A percentile compares a stretch with the other conserved stretches of the same genome.
Evolutionary conservation across 2,888 invertebrate genomes (phyloP).

Genomic region (Leptogaster cylindrica): DNA sequence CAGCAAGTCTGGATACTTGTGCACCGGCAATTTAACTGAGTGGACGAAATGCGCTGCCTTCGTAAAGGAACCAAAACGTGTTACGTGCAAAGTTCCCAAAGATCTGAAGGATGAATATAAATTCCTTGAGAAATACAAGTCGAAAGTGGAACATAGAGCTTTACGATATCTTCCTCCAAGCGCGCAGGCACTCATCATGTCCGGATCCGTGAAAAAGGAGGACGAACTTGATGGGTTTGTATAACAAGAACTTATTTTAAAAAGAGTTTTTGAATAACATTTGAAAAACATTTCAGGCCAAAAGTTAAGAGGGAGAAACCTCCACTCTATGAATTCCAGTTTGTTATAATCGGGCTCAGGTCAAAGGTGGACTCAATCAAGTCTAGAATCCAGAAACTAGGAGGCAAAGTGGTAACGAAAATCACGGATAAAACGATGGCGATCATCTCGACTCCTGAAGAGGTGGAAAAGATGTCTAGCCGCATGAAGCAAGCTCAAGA

Average conservation of each 20-base stretch:
- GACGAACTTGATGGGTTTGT: slow-evolving; percentile 60
- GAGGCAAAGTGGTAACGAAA: slow-evolving; percentile 75
- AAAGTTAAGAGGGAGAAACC: slow-evolving; percentile 71
- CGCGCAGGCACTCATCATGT: slow-evolving; percentile 53
- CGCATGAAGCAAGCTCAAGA: slow-evolving; percentile 72
- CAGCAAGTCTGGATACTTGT: slow-evolving; percentile 80
- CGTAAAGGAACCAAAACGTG: slow-evolving; percentile 75
- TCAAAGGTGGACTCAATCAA: slow-evolving; percentile 69
- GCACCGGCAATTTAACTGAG: slow-evolving; percentile 74
- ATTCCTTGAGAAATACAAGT: slow-evolving; percentile 70
- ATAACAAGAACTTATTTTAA: slow-evolving; percentile 11
- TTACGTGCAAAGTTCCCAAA: slow-evolving; percentile 72
- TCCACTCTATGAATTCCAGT: slow-evolving; percentile 78
- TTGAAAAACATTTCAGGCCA: slow-evolving; percentile 61
- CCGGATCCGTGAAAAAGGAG: slow-evolving; percentile 62
- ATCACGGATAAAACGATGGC: slow-evolving; percentile 73
- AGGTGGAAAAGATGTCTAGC: slow-evolving; percentile 71
- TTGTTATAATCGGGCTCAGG: slow-evolving; percentile 71
- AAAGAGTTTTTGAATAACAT: too few relatives aligned
- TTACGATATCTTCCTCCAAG: slow-evolving; percentile 66
- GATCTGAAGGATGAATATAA: slow-evolving; percentile 65
- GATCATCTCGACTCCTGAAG: slow-evolving; percentile 73
- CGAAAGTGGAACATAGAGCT: slow-evolving; percentile 66
- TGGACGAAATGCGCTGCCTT: slow-evolving; percentile 87
- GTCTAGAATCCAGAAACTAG: slow-evolving; percentile 72